Base-by-base conservation (phyloP, 2,113 vertebrate genomes). In the Upupa epops region DNA sequence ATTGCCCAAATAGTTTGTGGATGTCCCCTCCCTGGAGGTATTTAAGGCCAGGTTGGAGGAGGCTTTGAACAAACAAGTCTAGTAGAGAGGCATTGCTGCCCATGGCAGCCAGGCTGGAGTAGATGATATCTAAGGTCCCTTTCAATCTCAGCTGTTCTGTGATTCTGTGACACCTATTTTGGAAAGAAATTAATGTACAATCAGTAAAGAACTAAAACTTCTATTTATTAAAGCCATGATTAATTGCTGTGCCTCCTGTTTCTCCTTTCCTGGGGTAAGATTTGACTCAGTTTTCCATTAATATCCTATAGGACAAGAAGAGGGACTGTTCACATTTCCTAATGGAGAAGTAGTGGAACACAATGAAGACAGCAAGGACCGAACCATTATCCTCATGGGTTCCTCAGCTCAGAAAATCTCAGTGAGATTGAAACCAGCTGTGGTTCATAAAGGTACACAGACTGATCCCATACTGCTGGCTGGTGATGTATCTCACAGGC, bases 391-490 rank as follows among this genome's bases (percentile, higher is more conserved):
- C 84, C 98, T 99, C 26, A 98, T 98, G 56, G 96, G 98, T 9
- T 95, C 96, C 45, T 97, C 97, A 46, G 93, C 95, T 31, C 96
- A 96, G 94, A 98, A 97, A 80, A 97, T 97, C 66, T 98, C 98
- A 45, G 96, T 97, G 42, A 95, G 96, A 69, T 91, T 97, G 63
- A 97, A 97, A 56, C 98, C 98, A 73, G 94, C 80, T 52, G 97
- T 96, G 21, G 97, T 98, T 80, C 97, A 99, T 70, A 98, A 98
- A 89, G 96, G 97, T 83, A 99, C 98, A 42, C 99, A 99, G 97
- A 99, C 99, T 4, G 99, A 99, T 61, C 24, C 83, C 3, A 12
- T 75, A 13, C 80, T 68, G 54, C 45, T 80, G 61, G 71, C 79
- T 88, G 78, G 58, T 22, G 91, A 92, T 13, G 32, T 52, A 8